phyloP scores from a whole-genome alignment of 2,888 invertebrate genomes.

The Caenorhabditis panamensis region DNA sequence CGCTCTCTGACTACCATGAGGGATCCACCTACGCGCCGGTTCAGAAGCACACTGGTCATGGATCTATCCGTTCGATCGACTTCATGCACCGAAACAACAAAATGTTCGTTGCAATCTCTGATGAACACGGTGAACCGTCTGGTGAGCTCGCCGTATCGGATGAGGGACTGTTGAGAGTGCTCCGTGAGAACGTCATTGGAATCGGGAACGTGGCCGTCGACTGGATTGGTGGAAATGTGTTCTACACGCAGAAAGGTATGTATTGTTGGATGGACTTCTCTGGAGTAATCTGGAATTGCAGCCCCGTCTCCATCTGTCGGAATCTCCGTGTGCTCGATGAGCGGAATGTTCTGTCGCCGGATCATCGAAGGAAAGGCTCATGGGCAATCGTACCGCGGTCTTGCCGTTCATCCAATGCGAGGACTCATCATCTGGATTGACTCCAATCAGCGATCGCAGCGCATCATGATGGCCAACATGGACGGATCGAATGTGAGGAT shows the following conservation, averaged over 20 bases:
- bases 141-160: slow-evolving; percentile 55
- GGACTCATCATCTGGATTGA: slow-evolving; percentile 71
- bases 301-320: slow-evolving; percentile 61
- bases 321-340: slow-evolving; percentile 63
- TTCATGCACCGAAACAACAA: slow-evolving; percentile 45
- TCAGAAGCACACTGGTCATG: slow-evolving; percentile 39
- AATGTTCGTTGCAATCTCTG: slow-evolving; percentile 46
- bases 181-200: slow-evolving; percentile 66
- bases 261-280: no score
- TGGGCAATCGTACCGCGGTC: slow-evolving; percentile 54
- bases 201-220: slow-evolving; percentile 69
- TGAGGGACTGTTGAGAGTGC: slow-evolving; percentile 46
- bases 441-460: slow-evolving; percentile 85
- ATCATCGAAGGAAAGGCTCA: slow-evolving; percentile 55
- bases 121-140: slow-evolving; percentile 25
- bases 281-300: no score
- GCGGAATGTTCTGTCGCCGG: slow-evolving; percentile 68
- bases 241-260: slow-evolving; percentile 65
- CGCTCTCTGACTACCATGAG: slow-evolving; percentile 44
- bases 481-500: slow-evolving; percentile 89
- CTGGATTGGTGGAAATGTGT: slow-evolving; percentile 67
- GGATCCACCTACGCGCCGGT: slow-evolving; percentile 31
- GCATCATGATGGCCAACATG: slow-evolving; percentile 95
- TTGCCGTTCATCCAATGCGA: slow-evolving; percentile 67
- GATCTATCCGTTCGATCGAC: slow-evolving; percentile 48